Evolutionary conservation across 2,797 vertebrate species (phyloP), one percentile per base, ranked within the genome.

Genomic region (Rhinichthys osculus): DNA sequence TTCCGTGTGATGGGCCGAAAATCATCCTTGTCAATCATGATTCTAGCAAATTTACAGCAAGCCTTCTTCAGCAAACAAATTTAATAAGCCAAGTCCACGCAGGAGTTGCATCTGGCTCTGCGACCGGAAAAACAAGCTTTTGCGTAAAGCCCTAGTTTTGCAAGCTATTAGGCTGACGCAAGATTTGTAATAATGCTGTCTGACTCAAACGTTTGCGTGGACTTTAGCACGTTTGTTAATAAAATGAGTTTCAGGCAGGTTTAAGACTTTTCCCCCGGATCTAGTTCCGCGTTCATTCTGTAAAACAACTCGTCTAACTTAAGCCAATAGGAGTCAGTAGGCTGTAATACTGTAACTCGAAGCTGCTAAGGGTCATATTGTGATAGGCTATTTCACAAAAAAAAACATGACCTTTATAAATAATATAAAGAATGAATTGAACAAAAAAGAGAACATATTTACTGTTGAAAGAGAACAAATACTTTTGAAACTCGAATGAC

Each of bases 11-110:
- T 1, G 16, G 90, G 85, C 35, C 90, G 84, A 44, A 81, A 78
- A 62, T 85, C 83, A 16, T 76, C 78, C 71, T 67, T 85, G 33
- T 89, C 88, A 16, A 14, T 81, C 88, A 90, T 90, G 64, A 78
- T 76, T 59, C 19, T 16, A n/a, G 33, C 33, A 1, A 42, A 42
- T n/a, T 21, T 50, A 30, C 73, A 8, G 21, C 67, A 50, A 64
- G 71, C 72, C 38, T 52, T 64, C 38, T 52, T 64, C 30, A 50
- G 27, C 40, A n/a, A 57, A 52, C 13, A 23, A 50, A 38, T 64
- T 23, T 13, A 67, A 33, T 2, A 9, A 77, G n/a, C 4, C 6
- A 7, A 67, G 42, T 81, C 67, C 23, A 50, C 10, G 19, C 72
- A 21, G 71, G 40, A 66, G 50, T 83, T 42, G 50, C 27, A 38